Base-by-base conservation (phyloP, 1,140 invertebrate species). In the Bursaphelenchus mucronatus region DNA sequence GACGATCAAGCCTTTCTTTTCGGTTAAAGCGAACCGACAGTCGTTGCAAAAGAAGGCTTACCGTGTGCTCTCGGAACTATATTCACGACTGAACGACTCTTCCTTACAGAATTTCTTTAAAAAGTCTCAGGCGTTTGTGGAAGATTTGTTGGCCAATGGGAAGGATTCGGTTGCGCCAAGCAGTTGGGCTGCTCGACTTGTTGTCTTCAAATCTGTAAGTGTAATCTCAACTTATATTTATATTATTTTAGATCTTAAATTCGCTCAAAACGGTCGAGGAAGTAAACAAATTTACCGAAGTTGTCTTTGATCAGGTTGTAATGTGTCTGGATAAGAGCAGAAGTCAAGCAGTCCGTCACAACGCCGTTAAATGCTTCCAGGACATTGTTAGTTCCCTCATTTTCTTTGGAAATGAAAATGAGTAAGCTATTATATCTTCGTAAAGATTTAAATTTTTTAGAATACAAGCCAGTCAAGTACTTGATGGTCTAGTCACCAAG, bases 281-380 rank as follows among this genome's bases (percentile, higher is more conserved):
- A n/a, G 63, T 63, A n/a, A 55, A 61, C 13, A 55, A 19, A 11
- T 65, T 63, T 3, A 64, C n/a, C 3, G 61, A 62, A 13, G 21
- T 39, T 13, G 62, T 63, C n/a, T 65, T 19, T n/a, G 58, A 64
- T 61, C 61, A 63, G 11, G 61, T 63, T 11, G 41, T 63, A 17
- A n/a, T n/a, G 15, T 64, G 61, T 13, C 17, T 63, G 55, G 61
- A 63, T 45, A 64, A 62, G 30, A 63, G 61, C 30, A 17, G 63
- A 55, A 63, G 55, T 65, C 55, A 11, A 13, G 11, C 63, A 15
- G 43, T 41, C 11, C 61, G 61, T 43, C 55, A 61, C 6, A 61
- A 63, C 19, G 61, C 61, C 1, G 55, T 62, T 13, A n/a, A 40
- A 11, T 63, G 61, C 30, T 63, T 63, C 55, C 61, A 63, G 19